These are phyloP conservation scores for Gorsachius magnificus DNA, from an alignment of 2,797 vertebrate genomes.

Conservation along the genomic window DNA sequence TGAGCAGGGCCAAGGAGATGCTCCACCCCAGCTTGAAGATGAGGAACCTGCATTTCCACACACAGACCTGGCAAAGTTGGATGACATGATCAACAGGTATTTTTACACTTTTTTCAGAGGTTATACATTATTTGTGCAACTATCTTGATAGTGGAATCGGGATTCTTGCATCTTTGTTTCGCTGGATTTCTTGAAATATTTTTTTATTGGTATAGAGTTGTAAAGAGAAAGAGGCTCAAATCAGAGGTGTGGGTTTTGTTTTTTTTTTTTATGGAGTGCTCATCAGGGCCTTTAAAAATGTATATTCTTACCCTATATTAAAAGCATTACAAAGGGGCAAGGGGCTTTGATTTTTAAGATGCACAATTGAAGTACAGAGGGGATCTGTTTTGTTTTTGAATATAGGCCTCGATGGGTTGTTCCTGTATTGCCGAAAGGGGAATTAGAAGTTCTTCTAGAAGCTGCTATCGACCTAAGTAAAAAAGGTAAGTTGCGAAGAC, in stretches of 20 bases:
- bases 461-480: constrained; percentile 99
- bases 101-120: background rate
- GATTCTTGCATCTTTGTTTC: background rate
- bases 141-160: background rate
- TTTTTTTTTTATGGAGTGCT: background rate
- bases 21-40: constrained; percentile 92
- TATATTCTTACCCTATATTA: background rate
- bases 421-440: constrained; percentile 99
- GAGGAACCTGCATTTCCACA: constrained; percentile 99
- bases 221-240: background rate
- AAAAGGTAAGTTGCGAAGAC: constrained; percentile 86
- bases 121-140: background rate
- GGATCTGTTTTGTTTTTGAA: constrained; percentile 21
- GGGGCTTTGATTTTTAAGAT: background rate
- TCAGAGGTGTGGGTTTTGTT: rapidly evolving
- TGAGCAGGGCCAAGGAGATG: constrained; percentile 92
- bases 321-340: background rate
- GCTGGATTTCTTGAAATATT: background rate
- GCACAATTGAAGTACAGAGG: background rate
- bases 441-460: constrained; percentile 99
- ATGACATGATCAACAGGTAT: constrained; percentile 99
- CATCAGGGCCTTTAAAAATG: background rate
- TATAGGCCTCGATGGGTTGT: constrained; percentile 98
- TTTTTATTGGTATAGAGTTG: background rate
- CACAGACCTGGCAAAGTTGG: constrained; percentile 98